Conservation (phyloP, 2,113 vertebrate genomes). For the Taxidea taxus region DNA sequence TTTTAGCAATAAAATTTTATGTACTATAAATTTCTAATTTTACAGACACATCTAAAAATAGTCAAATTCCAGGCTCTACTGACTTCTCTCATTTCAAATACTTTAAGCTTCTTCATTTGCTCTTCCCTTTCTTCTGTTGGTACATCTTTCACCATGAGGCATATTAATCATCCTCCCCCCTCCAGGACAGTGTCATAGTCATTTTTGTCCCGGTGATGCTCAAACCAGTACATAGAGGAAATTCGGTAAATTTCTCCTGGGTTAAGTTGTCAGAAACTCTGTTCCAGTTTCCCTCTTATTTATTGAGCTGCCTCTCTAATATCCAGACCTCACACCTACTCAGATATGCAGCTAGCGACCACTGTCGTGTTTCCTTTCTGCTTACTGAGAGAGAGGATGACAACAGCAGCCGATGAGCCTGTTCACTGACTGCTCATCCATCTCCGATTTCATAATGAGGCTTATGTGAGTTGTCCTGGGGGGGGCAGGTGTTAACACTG, state of each 20-base stretch:
- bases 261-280: not conserved
- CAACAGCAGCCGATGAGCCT: fast-evolving
- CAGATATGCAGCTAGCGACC: not conserved
- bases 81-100: not conserved
- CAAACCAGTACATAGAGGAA: not conserved
- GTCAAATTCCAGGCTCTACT: not conserved
- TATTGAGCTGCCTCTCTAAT: not conserved
- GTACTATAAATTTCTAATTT: not conserved
- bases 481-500: not conserved
- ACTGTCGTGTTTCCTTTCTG: too few relatives aligned
- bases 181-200: not conserved
- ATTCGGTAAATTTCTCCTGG: not conserved
- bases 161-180: not conserved
- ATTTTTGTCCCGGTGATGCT: not conserved
- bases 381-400: not conserved
- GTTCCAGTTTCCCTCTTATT: not conserved
- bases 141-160: fast-evolving
- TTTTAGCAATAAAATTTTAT: not conserved
- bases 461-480: not conserved
- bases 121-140: not conserved
- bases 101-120: not conserved
- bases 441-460: not conserved
- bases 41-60: not conserved
- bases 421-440: fast-evolving
- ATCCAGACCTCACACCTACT: not conserved